Evolutionary conservation across 2,888 invertebrate genomes (phyloP), one percentile per base, ranked within the genome.

Genomic region (Drosophila limbata): DNA sequence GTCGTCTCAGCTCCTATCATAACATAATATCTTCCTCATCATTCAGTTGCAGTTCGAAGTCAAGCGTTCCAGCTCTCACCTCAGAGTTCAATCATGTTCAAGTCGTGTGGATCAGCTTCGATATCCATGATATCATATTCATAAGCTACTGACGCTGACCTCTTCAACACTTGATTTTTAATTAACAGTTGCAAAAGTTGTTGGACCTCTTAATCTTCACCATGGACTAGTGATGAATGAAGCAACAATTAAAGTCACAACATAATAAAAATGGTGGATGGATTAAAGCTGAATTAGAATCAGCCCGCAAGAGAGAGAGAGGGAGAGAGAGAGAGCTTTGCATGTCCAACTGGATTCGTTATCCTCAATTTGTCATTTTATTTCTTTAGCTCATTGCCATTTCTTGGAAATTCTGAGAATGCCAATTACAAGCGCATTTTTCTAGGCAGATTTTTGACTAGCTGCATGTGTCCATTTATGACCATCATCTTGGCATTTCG

Each of bases 121-220:
- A 37, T 47, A 33, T 48, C 17, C 9, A 13, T 28, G 31, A 53
- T 39, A 47, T 51, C 44, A 37, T 53, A 47, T 40, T 42, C 60
- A 42, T 62, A 50, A 68, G 50, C 61, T 19, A 48, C 28, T 37
- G 21, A 44, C 31, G 56, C 47, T 63, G 57, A 71, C 77, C 80
- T 68, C 48, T 62, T 63, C 59, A 74, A 40, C 83, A 60, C 51
- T 39, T 56, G 61, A 79, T 52, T 57, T 85, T 79, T 82, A 79
- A 80, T 80, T 71, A 83, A 59, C 13, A 35, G 28, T 47, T 47
- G n/a, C 47, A 11, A 44, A 15, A 65, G 44, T 31, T 2, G n/a
- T 44, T 33, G 44, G 28, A 17, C 35, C 25, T 57, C 17, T 35
- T 15, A 35, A 17, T 44, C 44, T 13, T 25, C 28, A 15, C 6